Conservation (phyloP, 2,113 vertebrate genomes). For the Gallinago media region DNA sequence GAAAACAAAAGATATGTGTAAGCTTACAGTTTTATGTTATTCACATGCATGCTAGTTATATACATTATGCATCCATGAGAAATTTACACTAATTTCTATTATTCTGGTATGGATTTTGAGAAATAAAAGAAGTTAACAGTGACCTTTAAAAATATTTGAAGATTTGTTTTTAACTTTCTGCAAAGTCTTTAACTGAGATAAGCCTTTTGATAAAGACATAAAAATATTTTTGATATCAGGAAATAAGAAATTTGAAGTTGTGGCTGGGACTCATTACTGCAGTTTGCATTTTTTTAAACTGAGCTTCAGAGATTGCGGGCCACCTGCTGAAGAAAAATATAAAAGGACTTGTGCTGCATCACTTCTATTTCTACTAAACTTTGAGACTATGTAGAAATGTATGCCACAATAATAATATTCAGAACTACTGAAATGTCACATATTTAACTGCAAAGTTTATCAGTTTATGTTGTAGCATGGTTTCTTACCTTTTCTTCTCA, state of each 20-base stretch:
- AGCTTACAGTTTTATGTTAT: neutral
- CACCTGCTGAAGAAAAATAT: neutral
- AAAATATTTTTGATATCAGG: neutral
- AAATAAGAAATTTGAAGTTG: neutral
- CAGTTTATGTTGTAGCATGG: neutral
- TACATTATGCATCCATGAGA: neutral
- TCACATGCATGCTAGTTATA: neutral
- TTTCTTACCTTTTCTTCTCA: neutral
- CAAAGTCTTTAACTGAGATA: neutral
- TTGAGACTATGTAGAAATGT: neutral
- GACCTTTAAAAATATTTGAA: neutral
- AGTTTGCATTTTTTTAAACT: neutral
- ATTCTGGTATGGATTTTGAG: neutral
- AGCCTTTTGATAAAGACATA: neutral
- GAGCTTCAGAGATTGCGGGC: neutral
- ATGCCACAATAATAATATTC: neutral
- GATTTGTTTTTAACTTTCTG: neutral
- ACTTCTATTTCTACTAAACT: neutral
- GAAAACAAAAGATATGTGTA: neutral
- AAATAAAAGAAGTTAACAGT: neutral
- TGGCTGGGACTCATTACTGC: neutral
- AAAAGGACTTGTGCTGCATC: neutral
- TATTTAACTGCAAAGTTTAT: neutral
- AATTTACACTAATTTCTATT: neutral
- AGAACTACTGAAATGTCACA: neutral